Evolutionary conservation across 2,888 invertebrate species (phyloP), one percentile per base, ranked within the genome.

Genomic region (Slavum lentiscoides): DNA sequence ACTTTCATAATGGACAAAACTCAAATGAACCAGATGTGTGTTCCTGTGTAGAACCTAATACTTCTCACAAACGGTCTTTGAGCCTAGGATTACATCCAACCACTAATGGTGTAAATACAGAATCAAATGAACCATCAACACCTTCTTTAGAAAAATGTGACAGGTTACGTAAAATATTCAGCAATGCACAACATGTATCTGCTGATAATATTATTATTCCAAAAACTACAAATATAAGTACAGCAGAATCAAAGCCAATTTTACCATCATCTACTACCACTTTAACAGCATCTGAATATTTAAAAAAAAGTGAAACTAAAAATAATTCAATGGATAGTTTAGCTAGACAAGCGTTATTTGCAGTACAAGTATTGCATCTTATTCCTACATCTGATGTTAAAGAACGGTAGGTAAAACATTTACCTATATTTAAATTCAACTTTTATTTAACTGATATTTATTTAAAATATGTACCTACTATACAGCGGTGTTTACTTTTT

Each of bases 331-430:
- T 91, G 85, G 91, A 92, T 85, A 92, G 91, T 86, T 88, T 92
- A 85, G 93, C 91, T 58, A 89, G 91, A 83, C 92, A 93, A 85
- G 91, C 93, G 49, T 87, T 94, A 84, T 89, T 94, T 85, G 93
- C 93, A 64, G 93, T 93, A 83, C 93, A 93, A 87, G 92, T 93
- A 82, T 87, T 94, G 82, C 91, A 94, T 86, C 89, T 94, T 83
- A 94, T 94, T 85, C 94, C 94, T 37, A 92, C 93, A 2, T 91
- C 91, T 84, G 93, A 93, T 86, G 94, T 93, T 49, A 88, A 94
- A 84, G 92, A 93, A 87, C 91, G 92, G 92, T 92, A 85, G 92
- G 92, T 92, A 85, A 82, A 74, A 23, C 15, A 49, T 49, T 49
- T 49, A 13, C 15, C 3, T 3, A 64, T 70, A 39, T 70, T n/a